A percentile compares a stretch with the other conserved stretches of the same genome.
These are phyloP conservation scores for Chascanopsetta lugubris DNA, from an alignment of 2,113 vertebrate genomes.

Conservation along the genomic window DNA sequence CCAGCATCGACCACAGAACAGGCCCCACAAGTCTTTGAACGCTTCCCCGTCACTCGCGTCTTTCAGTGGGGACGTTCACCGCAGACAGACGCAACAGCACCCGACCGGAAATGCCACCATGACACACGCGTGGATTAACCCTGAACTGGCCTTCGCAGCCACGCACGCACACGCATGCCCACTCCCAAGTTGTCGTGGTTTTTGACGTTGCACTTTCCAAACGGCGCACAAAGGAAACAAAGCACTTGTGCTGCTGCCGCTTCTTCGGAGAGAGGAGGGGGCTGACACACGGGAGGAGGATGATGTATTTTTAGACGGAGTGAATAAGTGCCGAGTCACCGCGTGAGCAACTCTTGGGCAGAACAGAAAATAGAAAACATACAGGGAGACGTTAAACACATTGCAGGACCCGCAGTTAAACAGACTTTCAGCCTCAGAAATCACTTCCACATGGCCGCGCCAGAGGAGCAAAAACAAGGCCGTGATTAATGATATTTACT, in stretches of 20 bases:
- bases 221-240: slow-evolving; percentile 3
- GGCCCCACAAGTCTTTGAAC: slow-evolving; percentile 14
- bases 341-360: slow-evolving; percentile 49
- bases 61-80: slow-evolving; percentile 9
- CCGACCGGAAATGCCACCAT: slow-evolving; percentile 51
- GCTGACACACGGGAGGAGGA: background rate
- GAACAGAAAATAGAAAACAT: slow-evolving; percentile 50
- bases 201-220: background rate
- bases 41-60: slow-evolving; percentile 10
- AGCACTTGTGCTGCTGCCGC: slow-evolving; percentile 7
- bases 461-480: slow-evolving; percentile 56
- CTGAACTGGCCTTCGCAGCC: slow-evolving; percentile 17
- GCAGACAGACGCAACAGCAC: background rate
- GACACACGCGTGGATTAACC: slow-evolving; percentile 11
- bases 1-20: slow-evolving; percentile 28
- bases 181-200: background rate
- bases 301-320: slow-evolving; percentile 64
- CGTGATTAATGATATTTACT: slow-evolving; percentile 70
- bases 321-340: slow-evolving; percentile 73
- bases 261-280: slow-evolving; percentile 49
- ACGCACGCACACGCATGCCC: slow-evolving; percentile 3
- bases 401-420: slow-evolving; percentile 33
- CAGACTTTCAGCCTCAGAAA: slow-evolving; percentile 57
- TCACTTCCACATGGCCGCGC: slow-evolving; percentile 75
- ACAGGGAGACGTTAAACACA: slow-evolving; percentile 32